Conservation (phyloP, 2,888 invertebrate species). For the Frankliniella intonsa region DNA sequence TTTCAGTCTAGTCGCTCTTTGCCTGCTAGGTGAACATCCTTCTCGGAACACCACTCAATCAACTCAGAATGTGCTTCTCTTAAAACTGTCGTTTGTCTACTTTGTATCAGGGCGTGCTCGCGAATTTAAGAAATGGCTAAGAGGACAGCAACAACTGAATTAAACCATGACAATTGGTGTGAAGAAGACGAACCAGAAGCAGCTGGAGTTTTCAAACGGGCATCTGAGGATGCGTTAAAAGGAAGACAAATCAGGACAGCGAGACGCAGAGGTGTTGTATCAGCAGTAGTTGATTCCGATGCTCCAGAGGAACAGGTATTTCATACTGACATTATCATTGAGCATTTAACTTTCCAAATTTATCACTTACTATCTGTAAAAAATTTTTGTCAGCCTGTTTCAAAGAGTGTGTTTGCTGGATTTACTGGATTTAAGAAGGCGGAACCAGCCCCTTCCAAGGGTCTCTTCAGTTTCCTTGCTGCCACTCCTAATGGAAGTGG, state of each 20-base stretch:
- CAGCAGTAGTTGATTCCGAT: conserved; percentile 20
- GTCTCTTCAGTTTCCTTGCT: conserved; percentile 36
- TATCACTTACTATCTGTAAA: background rate
- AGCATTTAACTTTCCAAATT: background rate
- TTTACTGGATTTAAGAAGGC: conserved; percentile 36
- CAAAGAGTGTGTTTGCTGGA: conserved; percentile 34
- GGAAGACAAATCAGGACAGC: conserved; percentile 75
- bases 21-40: too few relatives aligned
- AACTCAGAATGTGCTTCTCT: too few relatives aligned
- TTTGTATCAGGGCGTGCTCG: too few relatives aligned
- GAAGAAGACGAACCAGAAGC: conserved; percentile 53
- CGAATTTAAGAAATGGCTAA: conserved; percentile 50
- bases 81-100: too few relatives aligned
- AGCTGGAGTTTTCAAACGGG: conserved; percentile 43
- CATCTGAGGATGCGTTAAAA: conserved; percentile 60
- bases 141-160: conserved; percentile 65
- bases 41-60: too few relatives aligned
- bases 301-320: background rate
- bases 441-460: conserved; percentile 30
- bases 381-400: conserved; percentile 28
- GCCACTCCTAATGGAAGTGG: conserved; percentile 29
- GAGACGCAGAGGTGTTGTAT: conserved; percentile 55
- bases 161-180: conserved; percentile 79
- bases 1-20: too few relatives aligned
- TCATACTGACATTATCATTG: background rate